Percentiles rank a stretch among this genome's conserved stretches.
Evolutionary conservation across 2,888 invertebrate species (phyloP).

Genomic region (Tachystola acroxantha): DNA sequence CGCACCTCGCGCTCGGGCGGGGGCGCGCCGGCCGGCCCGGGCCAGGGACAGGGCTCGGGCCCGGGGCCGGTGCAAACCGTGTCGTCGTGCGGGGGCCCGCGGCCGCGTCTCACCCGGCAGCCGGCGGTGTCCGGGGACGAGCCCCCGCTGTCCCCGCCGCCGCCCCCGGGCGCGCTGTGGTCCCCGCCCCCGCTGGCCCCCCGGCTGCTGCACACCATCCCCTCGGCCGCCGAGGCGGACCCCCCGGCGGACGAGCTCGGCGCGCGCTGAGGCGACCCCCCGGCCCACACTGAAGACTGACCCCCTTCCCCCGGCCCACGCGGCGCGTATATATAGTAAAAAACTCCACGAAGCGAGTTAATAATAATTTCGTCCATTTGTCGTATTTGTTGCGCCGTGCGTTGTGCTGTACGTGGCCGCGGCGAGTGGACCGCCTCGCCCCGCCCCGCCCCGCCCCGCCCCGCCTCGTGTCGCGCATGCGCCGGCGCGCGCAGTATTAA

Average conservation of each 20-base stretch:
- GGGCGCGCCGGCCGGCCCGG: conserved; percentile 87
- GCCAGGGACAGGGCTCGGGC: conserved; percentile 86
- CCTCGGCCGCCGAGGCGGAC: conserved; percentile 60
- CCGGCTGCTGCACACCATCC: conserved; percentile 57
- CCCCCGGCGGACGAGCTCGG: conserved; percentile 43
- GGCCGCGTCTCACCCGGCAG: conserved; percentile 88
- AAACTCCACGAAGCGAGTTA: no score
- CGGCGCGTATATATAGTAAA: no score
- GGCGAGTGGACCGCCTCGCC: background rate
- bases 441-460: no score
- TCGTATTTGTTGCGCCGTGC: no score
- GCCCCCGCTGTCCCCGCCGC: conserved; percentile 72
- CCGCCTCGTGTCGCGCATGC: no score
- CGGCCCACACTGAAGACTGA: background rate
- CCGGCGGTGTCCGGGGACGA: conserved; percentile 89
- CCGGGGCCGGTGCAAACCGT: conserved; percentile 73
- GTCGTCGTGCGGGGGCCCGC: conserved; percentile 63
- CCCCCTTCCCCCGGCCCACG: no score
- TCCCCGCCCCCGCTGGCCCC: conserved; percentile 73
- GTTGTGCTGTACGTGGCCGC: no score
- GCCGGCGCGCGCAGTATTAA: no score
- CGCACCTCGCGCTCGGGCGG: conserved; percentile 91
- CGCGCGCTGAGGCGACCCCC: conserved; percentile 28
- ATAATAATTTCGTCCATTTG: no score
- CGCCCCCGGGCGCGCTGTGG: no score